phyloP scores from a whole-genome alignment of 2,888 invertebrate genomes.

The Dicyrtoma fusca region DNA sequence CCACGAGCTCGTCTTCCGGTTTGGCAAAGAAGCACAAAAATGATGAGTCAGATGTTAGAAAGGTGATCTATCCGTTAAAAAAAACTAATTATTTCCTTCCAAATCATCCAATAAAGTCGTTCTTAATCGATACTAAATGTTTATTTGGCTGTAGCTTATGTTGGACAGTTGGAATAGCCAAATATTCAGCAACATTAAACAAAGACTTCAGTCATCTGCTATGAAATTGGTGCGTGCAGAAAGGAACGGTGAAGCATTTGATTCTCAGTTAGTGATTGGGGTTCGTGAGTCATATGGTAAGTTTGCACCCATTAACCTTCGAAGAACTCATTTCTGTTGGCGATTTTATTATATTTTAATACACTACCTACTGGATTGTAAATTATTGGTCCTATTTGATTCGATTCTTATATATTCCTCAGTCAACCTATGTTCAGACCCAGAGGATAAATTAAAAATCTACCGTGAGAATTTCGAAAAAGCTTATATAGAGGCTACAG shows the following conservation, averaged over 20 bases:
- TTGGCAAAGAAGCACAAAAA: conserved; percentile 65
- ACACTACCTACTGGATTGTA: no score
- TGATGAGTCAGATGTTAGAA: conserved; percentile 89
- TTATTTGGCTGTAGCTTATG: conserved; percentile 73
- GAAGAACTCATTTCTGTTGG: no score
- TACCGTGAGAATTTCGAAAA: conserved; percentile 97
- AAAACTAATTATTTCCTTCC: no score
- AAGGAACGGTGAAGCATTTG: conserved; percentile 96
- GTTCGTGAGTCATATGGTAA: conserved; percentile 95
- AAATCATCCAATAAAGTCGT: conserved; percentile 13
- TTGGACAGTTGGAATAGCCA: conserved; percentile 97
- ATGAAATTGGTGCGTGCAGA: conserved; percentile 98
- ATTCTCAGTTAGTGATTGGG: conserved; percentile 95
- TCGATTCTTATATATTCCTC: no score
- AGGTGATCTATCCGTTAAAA: conserved; percentile 60
- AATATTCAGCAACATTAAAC: conserved; percentile 94
- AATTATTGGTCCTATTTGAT: no score
- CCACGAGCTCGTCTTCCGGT: conserved; percentile 68
- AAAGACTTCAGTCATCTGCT: conserved; percentile 89
- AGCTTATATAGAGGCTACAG: conserved; percentile 92
- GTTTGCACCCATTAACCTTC: no score
- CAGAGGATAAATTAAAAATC: conserved; percentile 89
- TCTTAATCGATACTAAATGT: conserved; percentile 21
- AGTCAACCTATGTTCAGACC: conserved; percentile 92
- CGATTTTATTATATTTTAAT: no score